Evolutionary conservation across 1,140 invertebrate species (phyloP).

Genomic region (Archivesica marissinica): DNA sequence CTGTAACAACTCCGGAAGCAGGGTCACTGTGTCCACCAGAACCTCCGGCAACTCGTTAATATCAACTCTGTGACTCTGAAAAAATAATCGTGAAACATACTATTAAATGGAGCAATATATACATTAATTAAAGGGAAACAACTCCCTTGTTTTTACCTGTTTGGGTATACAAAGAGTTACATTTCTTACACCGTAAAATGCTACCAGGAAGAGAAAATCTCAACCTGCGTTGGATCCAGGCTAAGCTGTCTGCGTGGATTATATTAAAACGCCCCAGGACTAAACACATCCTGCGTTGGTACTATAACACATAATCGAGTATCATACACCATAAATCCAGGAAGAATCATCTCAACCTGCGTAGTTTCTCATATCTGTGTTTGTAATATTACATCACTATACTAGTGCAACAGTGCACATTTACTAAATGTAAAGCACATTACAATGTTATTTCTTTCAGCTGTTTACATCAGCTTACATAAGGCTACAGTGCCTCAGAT

Average conservation of each 20-base stretch:
- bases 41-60: slow-evolving; percentile 31
- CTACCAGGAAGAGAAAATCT: background rate
- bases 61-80: background rate
- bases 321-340: background rate
- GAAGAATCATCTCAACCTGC: background rate
- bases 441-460: background rate
- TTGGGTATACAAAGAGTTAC: no score
- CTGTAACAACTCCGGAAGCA: slow-evolving; percentile 15
- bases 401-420: no score
- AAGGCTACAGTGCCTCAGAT: background rate
- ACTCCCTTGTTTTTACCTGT: background rate
- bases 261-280: background rate
- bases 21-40: slow-evolving; percentile 2
- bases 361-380: background rate
- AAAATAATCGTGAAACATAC: background rate
- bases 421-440: background rate
- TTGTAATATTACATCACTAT: no score
- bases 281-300: no score
- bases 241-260: background rate
- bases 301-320: no score
- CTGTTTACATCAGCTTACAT: background rate
- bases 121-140: background rate
- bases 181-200: background rate
- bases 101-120: no score
- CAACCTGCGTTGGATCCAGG: no score